Base-by-base conservation (phyloP, 2,113 vertebrate genomes). In the Lontra canadensis region DNA sequence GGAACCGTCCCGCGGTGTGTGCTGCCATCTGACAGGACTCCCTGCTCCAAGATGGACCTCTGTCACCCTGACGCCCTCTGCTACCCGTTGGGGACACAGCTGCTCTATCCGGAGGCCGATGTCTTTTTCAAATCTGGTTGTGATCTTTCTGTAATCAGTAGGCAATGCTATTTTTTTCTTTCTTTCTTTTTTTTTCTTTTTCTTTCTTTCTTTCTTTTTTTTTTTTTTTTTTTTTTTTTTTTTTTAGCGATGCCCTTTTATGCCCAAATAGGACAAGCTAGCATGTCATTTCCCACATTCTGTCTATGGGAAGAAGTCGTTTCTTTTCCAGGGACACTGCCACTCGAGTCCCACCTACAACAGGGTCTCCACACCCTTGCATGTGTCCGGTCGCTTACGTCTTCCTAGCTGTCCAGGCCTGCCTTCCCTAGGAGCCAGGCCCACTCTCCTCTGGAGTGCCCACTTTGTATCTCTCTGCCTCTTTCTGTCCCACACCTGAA, bases 361-460 rank as follows among this genome's bases (percentile, higher is more conserved):
- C 34, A 23, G n/a, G n/a, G n/a, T 15, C 39, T 3, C 36, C 11
- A 4, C 2, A 7, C 47, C 12, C 57, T 47, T 55, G 4, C 11
- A 26, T 11, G 0, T 25, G 5, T 0, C 6, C 6, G 4, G 31
- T 5, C 6, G 1, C 4, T 39, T 21, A 12, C 4, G 0, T 29
- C 6, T 44, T 7, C 14, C 7, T 0, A 6, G 15, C 34, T 39
- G 20, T 6, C 55, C 6, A 0, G 23, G 26, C 4, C n/a, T 9
- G 34, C 21, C 21, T 10, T 71, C 29, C 34, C 36, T 0, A 0
- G 13, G 59, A 59, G n/a, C 0, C 11, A 9, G 13, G 0, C 36
- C 34, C 13, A 0, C 0, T 8, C 2, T 5, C 47, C 17, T 4
- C 44, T 6, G 0, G 8, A 6, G 0, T 0, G 31, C 20, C 23